Percentiles rank a stretch among this genome's conserved stretches.
Conservation (phyloP, 2,888 invertebrate species). For the Eilema depressum region DNA sequence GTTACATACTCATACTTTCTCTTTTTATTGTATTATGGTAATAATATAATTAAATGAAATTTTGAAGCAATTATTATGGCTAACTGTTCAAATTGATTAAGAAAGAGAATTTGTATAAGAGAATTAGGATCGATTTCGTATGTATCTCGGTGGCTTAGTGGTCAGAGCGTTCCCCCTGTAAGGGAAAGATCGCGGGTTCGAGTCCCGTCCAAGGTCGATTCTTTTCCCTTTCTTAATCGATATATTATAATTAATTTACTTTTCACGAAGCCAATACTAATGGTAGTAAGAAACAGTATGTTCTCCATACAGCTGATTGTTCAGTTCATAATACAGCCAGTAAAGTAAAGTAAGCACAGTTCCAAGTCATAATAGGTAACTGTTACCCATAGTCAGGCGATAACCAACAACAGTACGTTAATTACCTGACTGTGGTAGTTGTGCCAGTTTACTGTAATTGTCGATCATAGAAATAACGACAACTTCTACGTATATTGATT, state of each 20-base stretch:
- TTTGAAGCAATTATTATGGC: too few species aligned
- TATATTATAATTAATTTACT: neutral
- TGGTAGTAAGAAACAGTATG: neutral
- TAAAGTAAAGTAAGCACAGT: conserved; percentile 16
- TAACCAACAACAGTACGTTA: conserved; percentile 10
- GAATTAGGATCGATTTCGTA: too few species aligned
- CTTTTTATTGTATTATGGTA: too few species aligned
- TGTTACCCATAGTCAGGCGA: conserved; percentile 15
- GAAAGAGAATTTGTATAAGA: too few species aligned
- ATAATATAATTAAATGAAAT: too few species aligned
- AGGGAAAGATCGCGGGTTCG: too few species aligned
- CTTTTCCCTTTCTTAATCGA: too few species aligned
- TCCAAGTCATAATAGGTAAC: conserved; percentile 20
- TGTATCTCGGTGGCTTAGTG: too few species aligned
- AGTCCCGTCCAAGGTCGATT: too few species aligned
- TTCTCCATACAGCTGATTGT: conserved; percentile 7
- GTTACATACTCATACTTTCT: too few species aligned
- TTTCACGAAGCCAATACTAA: neutral
- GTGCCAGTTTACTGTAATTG: neutral
- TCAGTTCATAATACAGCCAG: conserved; percentile 18
- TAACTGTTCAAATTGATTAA: too few species aligned
- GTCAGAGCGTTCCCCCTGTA: too few species aligned
- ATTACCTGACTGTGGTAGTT: neutral
- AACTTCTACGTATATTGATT: neutral
- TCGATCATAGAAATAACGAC: neutral